Evolutionary conservation across 2,888 invertebrate genomes (phyloP).

Genomic region (Nycteola revayana): DNA sequence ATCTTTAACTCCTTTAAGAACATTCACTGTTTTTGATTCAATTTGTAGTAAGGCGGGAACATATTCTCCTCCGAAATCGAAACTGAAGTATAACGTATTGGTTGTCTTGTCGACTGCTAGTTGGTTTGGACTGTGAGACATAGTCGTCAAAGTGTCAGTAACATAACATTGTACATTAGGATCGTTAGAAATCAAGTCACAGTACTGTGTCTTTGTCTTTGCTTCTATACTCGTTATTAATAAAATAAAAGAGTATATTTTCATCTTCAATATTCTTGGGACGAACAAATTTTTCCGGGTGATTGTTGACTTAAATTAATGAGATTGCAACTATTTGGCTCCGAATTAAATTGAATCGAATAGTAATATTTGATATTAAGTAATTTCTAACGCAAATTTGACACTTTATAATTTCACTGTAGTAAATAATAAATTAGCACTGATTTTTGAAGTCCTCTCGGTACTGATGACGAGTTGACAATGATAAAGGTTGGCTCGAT

Average conservation of each 20-base stretch:
- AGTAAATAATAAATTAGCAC: too few species aligned
- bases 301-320: conserved; percentile 1
- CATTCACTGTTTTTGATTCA: conserved; percentile 48
- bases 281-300: too few species aligned
- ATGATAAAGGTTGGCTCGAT: too few species aligned
- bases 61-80: conserved; percentile 65
- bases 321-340: conserved; percentile 10
- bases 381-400: too few species aligned
- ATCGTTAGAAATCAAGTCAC: conserved; percentile 44
- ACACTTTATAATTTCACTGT: too few species aligned
- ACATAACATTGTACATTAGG: conserved; percentile 49
- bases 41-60: conserved; percentile 53
- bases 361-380: too few species aligned
- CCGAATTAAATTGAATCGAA: too few species aligned
- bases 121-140: conserved; percentile 66
- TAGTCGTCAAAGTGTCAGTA: conserved; percentile 50
- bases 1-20: conserved; percentile 64
- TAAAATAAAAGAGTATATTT: conserved; percentile 9
- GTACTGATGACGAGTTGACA: too few species aligned
- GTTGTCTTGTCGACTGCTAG: conserved; percentile 51
- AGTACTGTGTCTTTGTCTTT: conserved; percentile 34
- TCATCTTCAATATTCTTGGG: conserved; percentile 13
- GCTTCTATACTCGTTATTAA: conserved; percentile 22
- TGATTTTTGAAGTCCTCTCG: too few species aligned
- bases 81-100: conserved; percentile 64